These are phyloP conservation scores for Aphrophora alni DNA, from an alignment of 2,888 invertebrate genomes.

Conservation along the genomic window DNA sequence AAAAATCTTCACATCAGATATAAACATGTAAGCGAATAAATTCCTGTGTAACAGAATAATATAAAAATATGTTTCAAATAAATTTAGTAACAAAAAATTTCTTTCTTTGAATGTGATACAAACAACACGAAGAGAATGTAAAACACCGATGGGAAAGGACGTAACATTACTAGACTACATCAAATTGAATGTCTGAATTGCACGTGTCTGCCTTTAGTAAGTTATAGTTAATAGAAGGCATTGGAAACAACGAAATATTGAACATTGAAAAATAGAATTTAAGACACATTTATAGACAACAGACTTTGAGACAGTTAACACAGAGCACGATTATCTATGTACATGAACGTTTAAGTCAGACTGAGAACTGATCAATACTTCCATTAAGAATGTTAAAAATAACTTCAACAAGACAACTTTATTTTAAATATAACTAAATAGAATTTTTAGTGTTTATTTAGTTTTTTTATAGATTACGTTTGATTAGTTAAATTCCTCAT, in stretches of 20 bases:
- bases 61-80: background rate
- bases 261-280: constrained; percentile 1
- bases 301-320: background rate
- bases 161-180: background rate
- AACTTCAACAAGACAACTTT: too few species aligned
- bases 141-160: background rate
- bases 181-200: background rate
- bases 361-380: background rate
- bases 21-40: background rate
- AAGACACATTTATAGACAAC: background rate
- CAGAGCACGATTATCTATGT: background rate
- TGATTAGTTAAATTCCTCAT: too few species aligned
- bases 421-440: too few species aligned
- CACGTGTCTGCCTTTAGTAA: background rate
- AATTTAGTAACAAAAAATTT: background rate
- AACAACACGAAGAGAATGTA: background rate
- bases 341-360: background rate
- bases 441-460: too few species aligned
- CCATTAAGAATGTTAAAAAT: too few species aligned
- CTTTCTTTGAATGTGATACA: background rate
- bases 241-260: background rate
- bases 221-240: background rate
- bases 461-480: too few species aligned
- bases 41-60: background rate
- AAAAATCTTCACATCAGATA: background rate